Evolutionary conservation across 2,888 invertebrate species (phyloP), one percentile per base, ranked within the genome.

Genomic region (Zhuqinia jingwanae): DNA sequence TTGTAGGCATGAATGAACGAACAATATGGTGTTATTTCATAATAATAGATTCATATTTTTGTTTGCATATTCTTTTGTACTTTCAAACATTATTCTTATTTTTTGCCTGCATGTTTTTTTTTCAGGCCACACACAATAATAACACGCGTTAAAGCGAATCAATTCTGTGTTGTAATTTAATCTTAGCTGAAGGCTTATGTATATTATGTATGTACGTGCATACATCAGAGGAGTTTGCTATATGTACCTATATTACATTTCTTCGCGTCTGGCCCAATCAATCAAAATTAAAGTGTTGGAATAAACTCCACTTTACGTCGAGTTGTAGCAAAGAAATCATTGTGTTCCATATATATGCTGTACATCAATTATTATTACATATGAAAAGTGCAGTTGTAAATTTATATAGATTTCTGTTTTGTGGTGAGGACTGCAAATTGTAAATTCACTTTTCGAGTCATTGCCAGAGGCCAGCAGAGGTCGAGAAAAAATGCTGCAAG

Each of bases 201-300:
- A 3, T 36, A 36, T 6, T 36, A 36, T 8, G n/a, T 36, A 36
- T 36, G 8, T 8, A 36, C 36, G 20, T 53, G 15, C 60, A 27
- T 36, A 63, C 30, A 6, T 36, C 30, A 63, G 63, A 63, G 63
- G 36, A 30, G 63, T 63, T 63, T 8, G 36, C n/a, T n/a, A n/a
- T n/a, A n/a, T n/a, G n/a, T n/a, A n/a, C n/a, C 60, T 27, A 6
- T 25, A 60, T 63, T 63, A 30, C 63, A 30, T 63, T 17, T 6
- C 36, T 8, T 63, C 63, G 6, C 17, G 63, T 63, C 63, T n/a
- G 36, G 15, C n/a, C 30, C 63, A 63, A 63, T 63, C 63, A 63
- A 63, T 63, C 63, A 63, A 63, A 63, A 30, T 63, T 27, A 63
- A 63, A 36, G n/a, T 0, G 0, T 15, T 17, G 1, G 36, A 36